Base-by-base conservation (phyloP, 2,888 invertebrate genomes). In the Bombylius discolor region DNA sequence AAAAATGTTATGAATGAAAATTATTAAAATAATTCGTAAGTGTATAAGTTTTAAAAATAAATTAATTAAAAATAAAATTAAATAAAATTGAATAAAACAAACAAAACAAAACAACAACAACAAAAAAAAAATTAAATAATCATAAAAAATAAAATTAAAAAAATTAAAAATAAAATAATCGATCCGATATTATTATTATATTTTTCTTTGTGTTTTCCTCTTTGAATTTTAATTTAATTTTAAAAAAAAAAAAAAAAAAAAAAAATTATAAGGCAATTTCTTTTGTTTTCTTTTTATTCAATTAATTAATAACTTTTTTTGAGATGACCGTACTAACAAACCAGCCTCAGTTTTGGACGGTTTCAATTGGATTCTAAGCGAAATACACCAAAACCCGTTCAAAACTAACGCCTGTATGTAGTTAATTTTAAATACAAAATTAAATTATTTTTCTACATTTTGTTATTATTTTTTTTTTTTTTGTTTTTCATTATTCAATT, bases 311-410 rank as follows among this genome's bases (percentile, higher is more conserved):
- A 52, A 52, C 52, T 53, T 42, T 54, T 51, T 55, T 45, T 59
- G 58, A 60, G 65, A 61, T 63, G 66, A 58, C 58, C 59, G 51
- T 52, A 64, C 68, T 65, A 57, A 55, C 66, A 66, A 67, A 65
- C 66, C 62, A 66, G 73, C 73, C 73, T 73, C 73, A 73, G 73
- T 73, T 73, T 73, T 73, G 73, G 73, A 73, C 73, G 73, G 73
- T 74, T 74, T 74, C 73, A 74, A 73, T 74, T 67, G 71, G 71
- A 72, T 66, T 67, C 63, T 63, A 63, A 67, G 67, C 70, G 63
- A 66, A 64, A 63, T 70, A 73, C 73, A 73, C 73, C 73, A 74
- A 73, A 74, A 74, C 73, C 71, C 74, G 73, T 72, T 72, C 67
- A 73, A 74, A 73, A 72, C 73, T 74, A 74, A 74, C 71, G 65